A percentile compares a stretch with the other conserved stretches of the same genome.
These are phyloP conservation scores for Cyprinella venusta DNA, from an alignment of 2,797 vertebrate genomes.

Conservation along the genomic window DNA sequence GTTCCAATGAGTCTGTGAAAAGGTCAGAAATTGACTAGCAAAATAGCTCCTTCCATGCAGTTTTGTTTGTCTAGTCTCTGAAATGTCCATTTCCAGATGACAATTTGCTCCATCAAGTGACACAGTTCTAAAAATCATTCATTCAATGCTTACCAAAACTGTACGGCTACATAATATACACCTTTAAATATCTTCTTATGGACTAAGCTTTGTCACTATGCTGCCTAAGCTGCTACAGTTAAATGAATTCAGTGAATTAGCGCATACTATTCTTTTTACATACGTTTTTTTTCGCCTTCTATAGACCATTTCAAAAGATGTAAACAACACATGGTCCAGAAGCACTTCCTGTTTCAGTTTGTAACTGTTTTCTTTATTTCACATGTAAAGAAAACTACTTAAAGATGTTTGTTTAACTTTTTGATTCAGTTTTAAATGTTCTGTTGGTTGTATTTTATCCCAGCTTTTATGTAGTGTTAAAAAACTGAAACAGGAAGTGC, in stretches of 20 bases:
- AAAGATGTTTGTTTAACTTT: too few relatives aligned
- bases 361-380: too few relatives aligned
- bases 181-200: background rate
- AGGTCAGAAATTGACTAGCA: background rate
- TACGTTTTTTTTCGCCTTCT: background rate
- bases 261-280: background rate
- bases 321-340: too few relatives aligned
- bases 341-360: too few relatives aligned
- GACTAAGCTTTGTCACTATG: background rate
- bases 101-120: background rate
- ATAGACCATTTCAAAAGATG: too few relatives aligned
- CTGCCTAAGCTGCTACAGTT: background rate
- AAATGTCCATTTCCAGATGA: background rate
- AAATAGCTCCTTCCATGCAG: background rate
- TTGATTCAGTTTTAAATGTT: too few relatives aligned
- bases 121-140: background rate
- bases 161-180: background rate
- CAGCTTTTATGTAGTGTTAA: too few relatives aligned
- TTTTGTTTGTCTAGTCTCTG: background rate
- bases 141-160: background rate
- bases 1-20: slow-evolving; percentile 19
- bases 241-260: background rate
- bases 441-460: too few relatives aligned
- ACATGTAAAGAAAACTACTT: too few relatives aligned
- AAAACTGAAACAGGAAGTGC: too few relatives aligned